phyloP scores from a whole-genome alignment of 2,797 vertebrate genomes.

The Ara ararauna region DNA sequence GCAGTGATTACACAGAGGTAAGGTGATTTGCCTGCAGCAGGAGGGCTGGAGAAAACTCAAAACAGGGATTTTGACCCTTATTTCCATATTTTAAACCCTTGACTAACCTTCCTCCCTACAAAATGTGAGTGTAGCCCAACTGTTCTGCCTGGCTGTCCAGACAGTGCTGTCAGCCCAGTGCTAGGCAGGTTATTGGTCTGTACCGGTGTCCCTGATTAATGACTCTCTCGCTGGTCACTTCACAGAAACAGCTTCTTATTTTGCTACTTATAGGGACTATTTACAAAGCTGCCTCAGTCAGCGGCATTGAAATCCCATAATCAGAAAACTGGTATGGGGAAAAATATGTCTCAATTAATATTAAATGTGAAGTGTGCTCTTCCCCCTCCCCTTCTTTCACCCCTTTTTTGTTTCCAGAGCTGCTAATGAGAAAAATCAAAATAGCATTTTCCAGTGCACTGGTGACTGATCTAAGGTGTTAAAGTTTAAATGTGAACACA shows the following conservation, averaged over 20 bases:
- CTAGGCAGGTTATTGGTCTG: background rate
- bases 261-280: conserved; percentile 22
- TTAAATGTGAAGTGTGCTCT: background rate
- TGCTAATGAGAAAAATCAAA: conserved; percentile 33
- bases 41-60: background rate
- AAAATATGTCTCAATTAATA: conserved; percentile 34
- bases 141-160: background rate
- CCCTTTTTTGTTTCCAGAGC: background rate
- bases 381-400: fast-evolving
- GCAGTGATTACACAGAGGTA: background rate
- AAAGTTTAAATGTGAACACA: background rate
- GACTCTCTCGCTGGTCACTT: background rate
- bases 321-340: conserved; percentile 15
- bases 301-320: background rate
- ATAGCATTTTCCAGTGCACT: background rate
- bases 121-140: background rate
- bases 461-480: background rate
- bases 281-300: background rate
- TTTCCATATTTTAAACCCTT: conserved; percentile 8
- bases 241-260: background rate
- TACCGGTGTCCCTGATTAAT: background rate
- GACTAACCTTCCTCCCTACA: background rate
- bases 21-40: background rate
- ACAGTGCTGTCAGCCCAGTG: background rate
- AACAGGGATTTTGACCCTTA: background rate